These are phyloP conservation scores for Boulengeromyrus knoepffleri DNA, from an alignment of 2,113 vertebrate genomes.

Conservation along the genomic window DNA sequence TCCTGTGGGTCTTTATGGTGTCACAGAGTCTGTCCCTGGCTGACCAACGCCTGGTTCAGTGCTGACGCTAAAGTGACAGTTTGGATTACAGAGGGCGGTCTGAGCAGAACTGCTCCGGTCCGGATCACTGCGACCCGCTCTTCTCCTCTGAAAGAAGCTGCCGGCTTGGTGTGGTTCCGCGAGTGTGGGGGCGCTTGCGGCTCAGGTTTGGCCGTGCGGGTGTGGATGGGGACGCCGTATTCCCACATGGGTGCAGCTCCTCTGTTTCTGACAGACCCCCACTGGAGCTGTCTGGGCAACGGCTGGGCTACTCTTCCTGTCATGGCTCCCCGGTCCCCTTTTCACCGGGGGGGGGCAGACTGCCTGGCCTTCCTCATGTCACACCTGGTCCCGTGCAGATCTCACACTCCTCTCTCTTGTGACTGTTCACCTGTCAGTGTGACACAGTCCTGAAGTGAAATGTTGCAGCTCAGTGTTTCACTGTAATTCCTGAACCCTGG, in stretches of 20 bases:
- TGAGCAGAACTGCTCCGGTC: conserved; percentile 11
- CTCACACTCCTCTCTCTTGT: neutral
- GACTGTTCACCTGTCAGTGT: neutral
- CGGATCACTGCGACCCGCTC: neutral
- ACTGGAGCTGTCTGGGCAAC: neutral
- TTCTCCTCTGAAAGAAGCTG: neutral
- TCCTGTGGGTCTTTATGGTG: neutral
- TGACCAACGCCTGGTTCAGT: neutral
- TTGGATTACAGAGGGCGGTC: conserved; percentile 23
- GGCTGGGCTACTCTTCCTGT: neutral
- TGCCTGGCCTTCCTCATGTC: neutral
- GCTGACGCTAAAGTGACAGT: conserved; percentile 34
- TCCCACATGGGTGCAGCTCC: neutral
- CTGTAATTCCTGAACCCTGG: neutral
- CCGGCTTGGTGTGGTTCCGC: neutral
- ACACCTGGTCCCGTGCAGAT: neutral
- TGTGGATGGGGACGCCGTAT: neutral
- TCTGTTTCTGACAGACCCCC: neutral
- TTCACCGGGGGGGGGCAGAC: neutral
- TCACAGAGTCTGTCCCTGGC: conserved; percentile 2
- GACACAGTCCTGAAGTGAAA: neutral
- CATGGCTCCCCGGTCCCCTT: conserved; percentile 7
- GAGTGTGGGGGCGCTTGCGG: neutral
- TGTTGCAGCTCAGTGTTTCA: neutral
- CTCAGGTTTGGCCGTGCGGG: conserved; percentile 15